phyloP scores from a whole-genome alignment of 37 sponge, comb jelly and placozoan genomes.

The Corticium candelabrum region DNA sequence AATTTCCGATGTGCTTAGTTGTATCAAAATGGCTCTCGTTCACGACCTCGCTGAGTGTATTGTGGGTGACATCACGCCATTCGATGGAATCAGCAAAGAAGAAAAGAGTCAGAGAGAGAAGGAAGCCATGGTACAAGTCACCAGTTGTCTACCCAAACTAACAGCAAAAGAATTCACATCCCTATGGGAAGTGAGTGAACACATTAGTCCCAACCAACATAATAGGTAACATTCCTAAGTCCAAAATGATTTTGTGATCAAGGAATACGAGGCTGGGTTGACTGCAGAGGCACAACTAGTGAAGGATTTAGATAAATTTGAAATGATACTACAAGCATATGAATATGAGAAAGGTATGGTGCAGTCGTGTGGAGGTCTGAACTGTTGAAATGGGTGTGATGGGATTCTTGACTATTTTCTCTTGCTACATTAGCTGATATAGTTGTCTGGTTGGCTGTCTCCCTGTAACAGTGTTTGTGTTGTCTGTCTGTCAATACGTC shows the following conservation, averaged over 20 bases:
- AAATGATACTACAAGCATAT: constrained; percentile 93
- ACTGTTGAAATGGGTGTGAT: neutral
- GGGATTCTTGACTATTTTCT: neutral
- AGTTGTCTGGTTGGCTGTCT: neutral
- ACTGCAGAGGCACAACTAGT: constrained; percentile 69
- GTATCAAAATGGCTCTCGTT: constrained; percentile 74
- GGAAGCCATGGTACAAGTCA: constrained; percentile 22
- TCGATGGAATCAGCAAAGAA: constrained; percentile 66
- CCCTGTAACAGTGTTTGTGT: neutral
- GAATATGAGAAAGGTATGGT: constrained; percentile 87
- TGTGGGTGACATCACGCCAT: constrained; percentile 85
- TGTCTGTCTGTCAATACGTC: no score
- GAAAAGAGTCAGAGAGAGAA: constrained; percentile 69
- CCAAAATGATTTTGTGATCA: constrained; percentile 19
- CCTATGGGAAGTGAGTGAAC: constrained; percentile 43
- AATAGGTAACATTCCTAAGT: neutral
- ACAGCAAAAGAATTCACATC: constrained; percentile 31
- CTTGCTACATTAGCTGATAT: neutral
- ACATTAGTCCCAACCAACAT: neutral
- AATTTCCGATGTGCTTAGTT: constrained; percentile 31
- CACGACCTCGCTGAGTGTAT: constrained; percentile 89
- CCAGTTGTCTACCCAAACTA: neutral
- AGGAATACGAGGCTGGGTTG: constrained; percentile 72
- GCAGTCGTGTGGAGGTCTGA: neutral
- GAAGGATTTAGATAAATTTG: constrained; percentile 86